Base-by-base conservation (phyloP, 2,888 invertebrate species). In the Pediacus dermestoides region DNA sequence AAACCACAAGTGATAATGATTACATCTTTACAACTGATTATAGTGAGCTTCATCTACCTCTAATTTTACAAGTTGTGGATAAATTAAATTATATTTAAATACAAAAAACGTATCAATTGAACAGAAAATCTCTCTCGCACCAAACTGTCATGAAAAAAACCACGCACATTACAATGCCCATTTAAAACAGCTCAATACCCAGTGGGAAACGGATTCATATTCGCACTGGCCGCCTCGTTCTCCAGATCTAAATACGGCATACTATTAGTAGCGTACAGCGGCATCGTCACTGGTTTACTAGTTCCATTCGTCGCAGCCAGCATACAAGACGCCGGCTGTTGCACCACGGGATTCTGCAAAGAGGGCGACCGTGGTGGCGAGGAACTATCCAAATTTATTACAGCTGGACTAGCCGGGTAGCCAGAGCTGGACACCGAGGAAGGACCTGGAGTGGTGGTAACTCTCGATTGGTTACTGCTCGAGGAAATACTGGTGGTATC, bases 311-410 rank as follows among this genome's bases (percentile, higher is more conserved):
- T 51, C 13, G 47, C 48, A 6, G 52, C 48, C 57, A 62, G 39
- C 61, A 63, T 58, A 44, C 63, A 64, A 2, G 63, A 58, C 1
- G 61, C 33, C 3, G 55, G 50, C 16, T 45, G 37, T 11, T 36
- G 43, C 7, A 22, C 28, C 15, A 34, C 46, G 2, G 30, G 34
- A 6, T 31, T 31, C 13, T 34, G 42, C 1, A 42, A 34, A 25
- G 40, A 49, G 1, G 68, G 67, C 7, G 66, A 66, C 22, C 63
- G 69, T 30, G 79, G 78, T 18, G 80, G 80, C 8, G 79, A 78
- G 1, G 80, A 80, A 54, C 76, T 77, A 70, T 81, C 81, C 57
- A 81, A 68, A 22, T 78, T 79, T 60, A 81, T 81, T 16, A 81
- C 65, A 9, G 69, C 68, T 30, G 80, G 80, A 47, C 79, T 80